These are phyloP conservation scores for Phyllopteryx taeniolatus DNA, from an alignment of 2,113 vertebrate species.

Conservation along the genomic window DNA sequence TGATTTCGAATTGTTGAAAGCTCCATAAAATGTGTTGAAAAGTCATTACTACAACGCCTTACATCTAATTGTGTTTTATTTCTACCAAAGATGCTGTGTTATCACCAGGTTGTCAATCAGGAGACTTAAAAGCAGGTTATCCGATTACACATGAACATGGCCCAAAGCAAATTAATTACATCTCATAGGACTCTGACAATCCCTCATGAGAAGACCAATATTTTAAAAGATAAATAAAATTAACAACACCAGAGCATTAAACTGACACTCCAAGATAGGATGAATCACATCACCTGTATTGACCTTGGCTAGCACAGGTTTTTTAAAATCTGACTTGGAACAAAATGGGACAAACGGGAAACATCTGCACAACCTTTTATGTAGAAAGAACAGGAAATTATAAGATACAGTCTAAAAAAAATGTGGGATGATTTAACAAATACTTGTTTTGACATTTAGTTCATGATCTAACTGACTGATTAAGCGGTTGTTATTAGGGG, in stretches of 20 bases:
- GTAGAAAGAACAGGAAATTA: background rate
- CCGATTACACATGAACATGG: background rate
- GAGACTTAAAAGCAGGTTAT: background rate
- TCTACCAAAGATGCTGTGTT: background rate
- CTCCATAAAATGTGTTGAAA: background rate
- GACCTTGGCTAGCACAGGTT: background rate
- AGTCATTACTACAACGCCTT: background rate
- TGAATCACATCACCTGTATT: background rate
- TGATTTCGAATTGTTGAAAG: too few species aligned
- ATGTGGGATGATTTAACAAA: background rate
- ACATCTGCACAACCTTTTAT: background rate
- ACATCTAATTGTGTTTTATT: background rate
- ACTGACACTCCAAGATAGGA: conserved; percentile 4
- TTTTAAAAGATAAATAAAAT: conserved; percentile 6
- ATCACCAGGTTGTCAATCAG: conserved; percentile 6
- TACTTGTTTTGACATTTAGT: background rate
- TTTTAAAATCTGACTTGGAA: background rate
- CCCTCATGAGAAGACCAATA: conserved; percentile 3
- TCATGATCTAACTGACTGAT: background rate
- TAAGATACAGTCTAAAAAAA: background rate
- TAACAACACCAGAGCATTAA: conserved; percentile 12
- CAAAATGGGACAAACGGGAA: background rate
- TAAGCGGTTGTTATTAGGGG: background rate
- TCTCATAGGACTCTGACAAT: conserved; percentile 12
- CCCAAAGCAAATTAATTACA: conserved; percentile 9